phyloP scores from a whole-genome alignment of 2,888 invertebrate species.

The Erebia aethiops region DNA sequence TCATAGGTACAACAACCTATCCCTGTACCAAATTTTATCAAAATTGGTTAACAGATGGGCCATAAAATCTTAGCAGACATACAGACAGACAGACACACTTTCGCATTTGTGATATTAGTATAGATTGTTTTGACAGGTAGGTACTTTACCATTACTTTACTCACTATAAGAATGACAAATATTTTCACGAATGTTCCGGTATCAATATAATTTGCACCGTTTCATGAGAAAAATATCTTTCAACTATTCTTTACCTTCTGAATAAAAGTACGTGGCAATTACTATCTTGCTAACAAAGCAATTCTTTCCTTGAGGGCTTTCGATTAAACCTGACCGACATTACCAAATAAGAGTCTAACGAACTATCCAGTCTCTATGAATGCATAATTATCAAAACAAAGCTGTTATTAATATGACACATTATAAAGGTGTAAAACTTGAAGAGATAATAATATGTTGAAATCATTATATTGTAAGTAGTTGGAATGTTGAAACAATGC shows the following conservation, averaged over 20 bases:
- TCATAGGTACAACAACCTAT: too few species aligned
- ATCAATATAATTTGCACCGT: not conserved
- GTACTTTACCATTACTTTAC: not conserved
- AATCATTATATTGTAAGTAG: not conserved
- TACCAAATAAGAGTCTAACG: constrained; percentile 33
- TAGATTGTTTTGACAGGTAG: not conserved
- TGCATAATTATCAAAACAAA: not conserved
- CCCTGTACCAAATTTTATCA: too few species aligned
- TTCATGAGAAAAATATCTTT: constrained; percentile 7
- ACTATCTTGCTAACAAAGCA: constrained; percentile 33
- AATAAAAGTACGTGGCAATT: constrained; percentile 24
- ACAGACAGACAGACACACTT: too few species aligned
- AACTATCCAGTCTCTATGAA: constrained; percentile 13
- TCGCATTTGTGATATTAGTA: too few species aligned
- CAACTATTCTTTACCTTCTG: constrained; percentile 3
- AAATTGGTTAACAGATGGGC: too few species aligned
- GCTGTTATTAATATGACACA: constrained; percentile 6
- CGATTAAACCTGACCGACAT: constrained; percentile 54
- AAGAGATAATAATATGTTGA: not conserved
- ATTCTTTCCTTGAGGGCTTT: constrained; percentile 43
- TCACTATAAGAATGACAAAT: constrained; percentile 15
- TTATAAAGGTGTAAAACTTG: not conserved
- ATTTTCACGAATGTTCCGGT: constrained; percentile 19
- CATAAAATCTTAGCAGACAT: too few species aligned
- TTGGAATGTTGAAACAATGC: constrained; percentile 3